Conservation (phyloP, 2,888 invertebrate genomes). For the Plemyria rubiginata region DNA sequence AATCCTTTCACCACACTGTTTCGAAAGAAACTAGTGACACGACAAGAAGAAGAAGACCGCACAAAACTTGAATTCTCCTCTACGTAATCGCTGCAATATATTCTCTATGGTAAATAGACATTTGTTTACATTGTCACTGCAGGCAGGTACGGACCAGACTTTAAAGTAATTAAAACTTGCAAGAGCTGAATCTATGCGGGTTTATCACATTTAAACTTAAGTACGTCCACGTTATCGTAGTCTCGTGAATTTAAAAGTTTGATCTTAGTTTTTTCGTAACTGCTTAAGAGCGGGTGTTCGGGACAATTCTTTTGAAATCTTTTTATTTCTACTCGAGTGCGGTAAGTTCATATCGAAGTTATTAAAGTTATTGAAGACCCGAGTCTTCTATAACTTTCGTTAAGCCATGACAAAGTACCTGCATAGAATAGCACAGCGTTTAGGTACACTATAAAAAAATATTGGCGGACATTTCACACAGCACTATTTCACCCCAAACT, state of each 20-base stretch:
- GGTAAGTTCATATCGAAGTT: no score
- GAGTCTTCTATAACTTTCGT: no score
- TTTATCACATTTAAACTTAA: conserved; percentile 34
- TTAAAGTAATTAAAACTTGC: conserved; percentile 66
- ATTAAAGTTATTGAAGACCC: no score
- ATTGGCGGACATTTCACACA: no score
- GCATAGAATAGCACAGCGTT: no score
- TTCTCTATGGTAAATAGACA: conserved; percentile 24
- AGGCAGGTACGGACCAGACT: conserved; percentile 38
- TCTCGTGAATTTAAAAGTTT: conserved; percentile 33
- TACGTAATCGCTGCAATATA: conserved; percentile 2
- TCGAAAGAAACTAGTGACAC: no score
- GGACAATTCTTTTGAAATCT: conserved; percentile 14
- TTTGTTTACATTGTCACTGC: conserved; percentile 43
- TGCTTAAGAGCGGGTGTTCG: conserved; percentile 10
- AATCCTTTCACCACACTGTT: no score
- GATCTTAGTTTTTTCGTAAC: conserved; percentile 24
- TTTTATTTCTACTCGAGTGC: background rate
- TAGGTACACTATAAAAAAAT: no score
- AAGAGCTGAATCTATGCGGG: conserved; percentile 48
- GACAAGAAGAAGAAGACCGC: no score
- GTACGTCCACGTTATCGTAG: conserved; percentile 32
- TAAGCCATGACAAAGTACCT: no score
- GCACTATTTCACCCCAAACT: no score
- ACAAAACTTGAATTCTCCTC: conserved; percentile 8